Evolutionary conservation across 1,140 invertebrate genomes (phyloP), one percentile per base, ranked within the genome.

Genomic region (Atta texana): DNA sequence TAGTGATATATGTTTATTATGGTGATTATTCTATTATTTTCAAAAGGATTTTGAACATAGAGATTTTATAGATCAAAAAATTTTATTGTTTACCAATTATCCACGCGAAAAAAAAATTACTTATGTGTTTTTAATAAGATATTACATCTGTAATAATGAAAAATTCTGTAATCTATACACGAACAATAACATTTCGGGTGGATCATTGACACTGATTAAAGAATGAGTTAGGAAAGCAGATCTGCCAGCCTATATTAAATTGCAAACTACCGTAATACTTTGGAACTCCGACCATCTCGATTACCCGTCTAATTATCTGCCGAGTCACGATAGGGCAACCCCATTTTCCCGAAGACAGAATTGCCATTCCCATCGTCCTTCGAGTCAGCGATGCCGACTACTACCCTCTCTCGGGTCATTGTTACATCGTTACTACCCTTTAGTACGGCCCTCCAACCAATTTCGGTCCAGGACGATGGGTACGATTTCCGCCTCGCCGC

Each of bases 401-500:
- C 91, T 51, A 86, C 82, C 86, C 89, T 68, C 88, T 88, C 85
- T 71, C 85, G 85, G 94, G 90, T 94, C 92, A 95, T 95, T 95
- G 93, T 94, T 94, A 95, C 93, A 90, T 94, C 94, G 92, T 95
- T 95, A 95, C 93, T 92, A 93, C 92, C 92, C 92, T 94, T 94
- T 92, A 91, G 72, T 87, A 86, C 77, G 87, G 86, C 90, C 88
- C 84, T 91, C 59, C 57, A 89, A 64, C 82, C 86, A 92, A 92
- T 92, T 92, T 91, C 90, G 88, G 85, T 81, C 77, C 76, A n/a
- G 69, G 53, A 68, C 76, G 75, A 91, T 77, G 66, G 81, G 87
- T 64, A 87, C 87, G 90, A 89, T 91, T 87, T 91, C 85, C 87
- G 75, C 10, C 31, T n/a, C 51, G 18, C 61, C 53, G 80, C 72